A percentile compares a stretch with the other conserved stretches of the same genome.
These are phyloP conservation scores for Thysanoteuthis rhombus DNA, from an alignment of 2,888 invertebrate species.

Conservation along the genomic window DNA sequence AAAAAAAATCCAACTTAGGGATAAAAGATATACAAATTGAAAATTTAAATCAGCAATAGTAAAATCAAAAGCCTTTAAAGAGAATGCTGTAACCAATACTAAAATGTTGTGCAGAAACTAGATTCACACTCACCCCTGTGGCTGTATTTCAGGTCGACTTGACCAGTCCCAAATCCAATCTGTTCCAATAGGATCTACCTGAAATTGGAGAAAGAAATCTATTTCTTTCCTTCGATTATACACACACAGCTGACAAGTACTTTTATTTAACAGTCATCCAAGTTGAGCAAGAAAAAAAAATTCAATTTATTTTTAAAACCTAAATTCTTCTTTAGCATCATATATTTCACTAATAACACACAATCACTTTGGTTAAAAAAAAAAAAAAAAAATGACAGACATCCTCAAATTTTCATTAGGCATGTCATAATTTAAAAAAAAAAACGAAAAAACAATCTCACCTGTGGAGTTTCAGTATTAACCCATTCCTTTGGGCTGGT, in stretches of 20 bases:
- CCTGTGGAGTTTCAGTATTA: not conserved
- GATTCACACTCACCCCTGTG: slow-evolving; percentile 42
- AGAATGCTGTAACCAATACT: not conserved
- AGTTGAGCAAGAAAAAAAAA: too few relatives aligned
- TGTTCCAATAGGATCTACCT: slow-evolving; percentile 40
- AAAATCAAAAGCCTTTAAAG: not conserved
- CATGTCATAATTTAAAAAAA: not conserved
- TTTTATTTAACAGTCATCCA: too few relatives aligned
- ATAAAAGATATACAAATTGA: too few relatives aligned
- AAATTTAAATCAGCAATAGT: not conserved
- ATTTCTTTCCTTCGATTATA: too few relatives aligned
- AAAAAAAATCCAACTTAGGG: too few relatives aligned
- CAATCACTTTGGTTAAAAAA: too few relatives aligned
- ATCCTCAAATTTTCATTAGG: not conserved
- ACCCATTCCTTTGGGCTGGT: slow-evolving; percentile 58
- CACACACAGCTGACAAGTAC: too few relatives aligned
- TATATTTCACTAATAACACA: too few relatives aligned
- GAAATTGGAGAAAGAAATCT: not conserved
- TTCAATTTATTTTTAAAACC: too few relatives aligned
- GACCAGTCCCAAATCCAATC: slow-evolving; percentile 67
- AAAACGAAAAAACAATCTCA: not conserved
- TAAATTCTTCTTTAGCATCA: too few relatives aligned
- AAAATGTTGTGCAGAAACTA: not conserved
- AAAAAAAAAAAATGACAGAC: too few relatives aligned
- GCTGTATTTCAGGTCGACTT: slow-evolving; percentile 60